These are phyloP conservation scores for Globodera ellingtonae DNA, from an alignment of 1,140 invertebrate species.

Conservation along the genomic window DNA sequence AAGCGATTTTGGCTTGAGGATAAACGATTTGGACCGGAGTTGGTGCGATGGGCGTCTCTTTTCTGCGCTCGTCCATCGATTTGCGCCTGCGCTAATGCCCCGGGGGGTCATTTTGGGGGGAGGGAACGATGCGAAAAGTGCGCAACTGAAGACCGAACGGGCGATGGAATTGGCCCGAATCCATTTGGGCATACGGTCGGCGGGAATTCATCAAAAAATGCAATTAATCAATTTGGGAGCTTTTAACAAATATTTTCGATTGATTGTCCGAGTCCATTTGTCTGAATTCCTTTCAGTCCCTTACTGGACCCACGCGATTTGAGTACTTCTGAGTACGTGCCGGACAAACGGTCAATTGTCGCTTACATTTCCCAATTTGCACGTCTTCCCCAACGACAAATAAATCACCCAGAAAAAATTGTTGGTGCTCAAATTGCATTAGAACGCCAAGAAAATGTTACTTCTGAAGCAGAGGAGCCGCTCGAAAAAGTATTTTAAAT, in stretches of 20 bases:
- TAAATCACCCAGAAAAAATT: not conserved
- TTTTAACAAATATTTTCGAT: too few relatives aligned
- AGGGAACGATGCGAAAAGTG: constrained; percentile 75
- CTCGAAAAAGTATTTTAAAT: not conserved
- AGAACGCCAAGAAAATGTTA: not conserved
- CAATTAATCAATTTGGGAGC: not conserved
- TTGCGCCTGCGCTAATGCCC: constrained; percentile 82
- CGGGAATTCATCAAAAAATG: constrained; percentile 12
- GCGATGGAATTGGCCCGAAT: constrained; percentile 90
- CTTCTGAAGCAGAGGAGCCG: not conserved
- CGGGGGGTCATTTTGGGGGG: constrained; percentile 77
- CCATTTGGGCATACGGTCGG: constrained; percentile 78
- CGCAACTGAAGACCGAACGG: constrained; percentile 77
- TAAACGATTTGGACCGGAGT: constrained; percentile 90
- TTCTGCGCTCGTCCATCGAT: constrained; percentile 90
- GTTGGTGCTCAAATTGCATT: not conserved
- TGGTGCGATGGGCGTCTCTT: constrained; percentile 97
- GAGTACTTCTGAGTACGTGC: constrained; percentile 81
- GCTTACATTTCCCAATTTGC: constrained; percentile 98
- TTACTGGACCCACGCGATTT: constrained; percentile 81
- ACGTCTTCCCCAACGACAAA: constrained; percentile 28
- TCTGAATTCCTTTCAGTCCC: constrained; percentile 70
- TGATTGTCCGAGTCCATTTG: not conserved
- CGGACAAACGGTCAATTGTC: constrained; percentile 98
- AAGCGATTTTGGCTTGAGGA: constrained; percentile 55